Evolutionary conservation across 37 sponge, comb jelly and placozoan species (phyloP), one percentile per base, ranked within the genome.

Genomic region (Lycopodina hypogea): DNA sequence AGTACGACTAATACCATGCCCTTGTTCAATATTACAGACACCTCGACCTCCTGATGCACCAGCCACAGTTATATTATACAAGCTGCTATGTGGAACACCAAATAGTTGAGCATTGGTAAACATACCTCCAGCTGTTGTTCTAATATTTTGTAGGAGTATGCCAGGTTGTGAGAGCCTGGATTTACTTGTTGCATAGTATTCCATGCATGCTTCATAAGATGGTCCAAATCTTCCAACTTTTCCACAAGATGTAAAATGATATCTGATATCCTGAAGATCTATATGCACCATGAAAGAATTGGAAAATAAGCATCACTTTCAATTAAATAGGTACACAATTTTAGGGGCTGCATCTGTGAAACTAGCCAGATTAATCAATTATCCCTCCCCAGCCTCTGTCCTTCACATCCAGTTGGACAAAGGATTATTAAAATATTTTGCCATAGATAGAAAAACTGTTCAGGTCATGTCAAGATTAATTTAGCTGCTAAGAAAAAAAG

Each of bases 1-100:
- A 9, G 15, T 61, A 17, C 56, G 19, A 4, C 75, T 41, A 22
- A 57, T 50, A 26, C 89, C 84, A 4, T n/a, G 14, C 15, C 84
- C 84, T 28, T 35, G 56, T 48, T 37, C n/a, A 22, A 41, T 50
- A 19, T 42, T 84, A 38, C 89, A 89, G 42, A 89, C 26, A 22
- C 89, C 89, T 11, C 56, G 23, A 8, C 84, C 89, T 30, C 89
- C 89, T 6, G 77, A 3, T 19, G 83, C 89, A 2, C 89, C 89
- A 24, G 89, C 83, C 23, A 78, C 68, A 0, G 89, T 83, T 8
- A 89, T 56, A 42, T 74, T 79, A 76, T 89, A 89, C 8, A 41
- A 35, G 24, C 74, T 80, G 23, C 65, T 60, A n/a, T 62, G 36
- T 0, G 89, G 89, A 21, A 89, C 55, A 55, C 39, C 15, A 51